These are phyloP conservation scores for Eledone cirrhosa DNA, from an alignment of 2,888 invertebrate species.

Conservation along the genomic window DNA sequence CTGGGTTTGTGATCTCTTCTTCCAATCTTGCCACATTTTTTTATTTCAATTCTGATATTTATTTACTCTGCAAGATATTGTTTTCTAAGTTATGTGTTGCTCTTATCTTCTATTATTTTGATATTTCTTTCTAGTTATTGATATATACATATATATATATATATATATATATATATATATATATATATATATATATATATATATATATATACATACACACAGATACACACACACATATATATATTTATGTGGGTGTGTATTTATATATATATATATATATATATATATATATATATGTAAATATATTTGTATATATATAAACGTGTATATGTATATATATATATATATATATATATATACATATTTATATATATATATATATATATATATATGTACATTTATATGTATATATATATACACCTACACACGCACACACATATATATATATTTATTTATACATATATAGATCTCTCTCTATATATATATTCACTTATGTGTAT, in stretches of 20 bases:
- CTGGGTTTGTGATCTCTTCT: too few species aligned
- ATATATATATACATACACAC: too few species aligned
- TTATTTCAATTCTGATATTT: too few species aligned
- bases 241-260: too few species aligned
- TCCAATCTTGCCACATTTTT: too few species aligned
- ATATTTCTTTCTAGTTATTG: not conserved
- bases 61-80: too few species aligned
- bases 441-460: slow-evolving; percentile 10
- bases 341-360: not conserved
- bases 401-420: not conserved
- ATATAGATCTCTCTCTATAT: not conserved
- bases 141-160: not conserved
- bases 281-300: not conserved
- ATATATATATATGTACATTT: not conserved
- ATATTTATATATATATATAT: not conserved
- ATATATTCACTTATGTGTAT: not conserved
- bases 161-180: too few species aligned
- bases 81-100: too few species aligned
- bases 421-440: not conserved
- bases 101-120: too few species aligned
- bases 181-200: too few species aligned
- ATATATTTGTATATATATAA: not conserved
- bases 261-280: not conserved
- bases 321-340: slow-evolving; percentile 8
- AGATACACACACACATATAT: too few species aligned